Evolutionary conservation across 2,113 vertebrate species (phyloP), one percentile per base, ranked within the genome.

Genomic region (Rhinopithecus roxellana): DNA sequence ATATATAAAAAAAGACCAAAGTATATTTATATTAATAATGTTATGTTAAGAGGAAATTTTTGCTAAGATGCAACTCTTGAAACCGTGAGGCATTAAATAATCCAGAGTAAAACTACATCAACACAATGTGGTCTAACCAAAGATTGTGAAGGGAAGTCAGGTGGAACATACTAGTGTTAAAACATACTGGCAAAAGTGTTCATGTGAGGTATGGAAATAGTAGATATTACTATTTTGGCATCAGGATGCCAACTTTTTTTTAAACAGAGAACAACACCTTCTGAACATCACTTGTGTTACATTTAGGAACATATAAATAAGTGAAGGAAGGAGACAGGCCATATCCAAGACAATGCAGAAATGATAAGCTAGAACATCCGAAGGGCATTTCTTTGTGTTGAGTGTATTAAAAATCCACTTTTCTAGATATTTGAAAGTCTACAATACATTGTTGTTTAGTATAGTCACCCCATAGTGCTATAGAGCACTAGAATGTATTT

Each of bases 61-160:
- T 96, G 86, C 72, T 97, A 27, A 91, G 78, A 81, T 92, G 43
- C 30, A 95, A 55, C 61, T 61, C 55, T 93, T 90, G 48, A 96
- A 84, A 78, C 95, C 90, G 86, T 45, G 87, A 82, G 38, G 8
- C 69, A 85, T 91, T 93, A 85, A 86, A 83, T 45, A 90, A 92
- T 85, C 45, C 67, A 61, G 35, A 86, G 27, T 82, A 72, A 86
- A 95, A 80, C 25, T 91, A 89, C 17, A 95, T 86, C 35, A 93
- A n/a, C 13, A 82, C 25, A 74, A 40, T 95, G n/a, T 95, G 82
- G 64, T 81, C 57, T 94, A 82, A 89, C 14, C 38, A 61, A 95
- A 82, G 52, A 82, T 88, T 79, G 74, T 90, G 82, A 83, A 74
- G n/a, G 45, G 59, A 45, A 40, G 61, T 90, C 69, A 75, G 40